phyloP scores from a whole-genome alignment of 2,113 vertebrate genomes.

The Mustelus asterias region DNA sequence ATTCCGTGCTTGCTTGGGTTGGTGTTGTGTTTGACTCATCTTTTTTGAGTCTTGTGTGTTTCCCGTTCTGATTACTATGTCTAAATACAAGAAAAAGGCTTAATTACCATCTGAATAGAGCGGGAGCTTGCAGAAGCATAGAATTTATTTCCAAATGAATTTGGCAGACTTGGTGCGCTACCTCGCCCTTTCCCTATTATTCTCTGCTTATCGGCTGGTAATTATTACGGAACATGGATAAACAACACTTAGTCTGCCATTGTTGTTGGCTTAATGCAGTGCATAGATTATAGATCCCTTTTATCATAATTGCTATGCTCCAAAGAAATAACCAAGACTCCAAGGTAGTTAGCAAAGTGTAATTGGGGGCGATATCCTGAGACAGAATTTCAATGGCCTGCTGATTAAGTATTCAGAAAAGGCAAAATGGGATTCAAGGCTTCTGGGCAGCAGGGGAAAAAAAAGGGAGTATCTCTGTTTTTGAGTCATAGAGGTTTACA shows the following conservation, averaged over 20 bases:
- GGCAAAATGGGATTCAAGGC: not conserved
- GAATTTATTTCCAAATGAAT: slow-evolving; percentile 14
- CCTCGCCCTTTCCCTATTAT: slow-evolving; percentile 21
- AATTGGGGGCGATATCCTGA: slow-evolving; percentile 25
- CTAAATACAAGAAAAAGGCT: slow-evolving; percentile 30
- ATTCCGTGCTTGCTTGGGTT: slow-evolving; percentile 4
- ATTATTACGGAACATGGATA: slow-evolving; percentile 12
- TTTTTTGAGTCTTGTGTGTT: slow-evolving; percentile 18
- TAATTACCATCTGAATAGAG: slow-evolving; percentile 34
- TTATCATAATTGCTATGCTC: slow-evolving; percentile 29
- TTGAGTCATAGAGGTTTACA: too few relatives aligned
- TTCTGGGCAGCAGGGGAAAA: not conserved
- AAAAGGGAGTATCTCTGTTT: not conserved
- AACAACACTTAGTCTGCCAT: slow-evolving; percentile 14
- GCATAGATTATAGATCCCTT: slow-evolving; percentile 21
- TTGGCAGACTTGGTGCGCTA: slow-evolving; percentile 4
- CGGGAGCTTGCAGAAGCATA: not conserved
- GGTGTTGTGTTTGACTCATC: slow-evolving; percentile 21
- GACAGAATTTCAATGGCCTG: not conserved
- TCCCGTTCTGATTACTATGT: slow-evolving; percentile 24
- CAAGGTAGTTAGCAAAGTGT: slow-evolving; percentile 3
- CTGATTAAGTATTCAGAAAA: not conserved
- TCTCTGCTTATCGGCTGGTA: not conserved
- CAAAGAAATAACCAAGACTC: slow-evolving; percentile 27
- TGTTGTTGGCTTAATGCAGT: not conserved